These are phyloP conservation scores for Nomada fucata DNA, from an alignment of 2,888 invertebrate species.

Conservation along the genomic window DNA sequence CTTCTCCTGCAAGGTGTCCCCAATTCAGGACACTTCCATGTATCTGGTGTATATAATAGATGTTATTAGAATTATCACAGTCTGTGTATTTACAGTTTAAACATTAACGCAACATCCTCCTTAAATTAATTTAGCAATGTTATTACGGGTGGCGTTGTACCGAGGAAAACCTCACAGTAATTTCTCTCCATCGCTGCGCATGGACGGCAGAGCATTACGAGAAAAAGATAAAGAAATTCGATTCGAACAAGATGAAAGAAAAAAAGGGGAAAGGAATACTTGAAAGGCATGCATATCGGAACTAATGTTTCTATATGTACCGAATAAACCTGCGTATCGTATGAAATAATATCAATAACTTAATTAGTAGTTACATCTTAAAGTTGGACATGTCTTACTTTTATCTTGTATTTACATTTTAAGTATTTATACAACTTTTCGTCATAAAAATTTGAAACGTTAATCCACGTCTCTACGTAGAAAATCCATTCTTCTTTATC, in stretches of 20 bases:
- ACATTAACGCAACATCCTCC: conserved; percentile 66
- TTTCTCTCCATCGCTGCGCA: conserved; percentile 54
- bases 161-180: conserved; percentile 43
- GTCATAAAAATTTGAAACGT: conserved; percentile 58
- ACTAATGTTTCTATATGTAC: conserved; percentile 39
- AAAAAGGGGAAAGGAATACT: conserved; percentile 43
- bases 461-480: conserved; percentile 22
- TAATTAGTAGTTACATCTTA: conserved; percentile 54
- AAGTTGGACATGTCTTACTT: conserved; percentile 56
- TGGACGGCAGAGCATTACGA: conserved; percentile 65
- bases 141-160: conserved; percentile 18
- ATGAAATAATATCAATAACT: conserved; percentile 64
- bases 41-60: conserved; percentile 56
- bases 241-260: conserved; percentile 19
- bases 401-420: conserved; percentile 67
- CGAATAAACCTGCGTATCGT: conserved; percentile 53
- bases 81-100: conserved; percentile 84
- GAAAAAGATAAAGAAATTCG: conserved; percentile 30
- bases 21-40: conserved; percentile 20
- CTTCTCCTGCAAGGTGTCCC: conserved; percentile 18
- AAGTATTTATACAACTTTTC: conserved; percentile 69
- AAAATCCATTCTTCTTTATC: conserved; percentile 13
- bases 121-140: conserved; percentile 54
- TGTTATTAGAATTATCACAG: conserved; percentile 83
- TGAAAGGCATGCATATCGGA: conserved; percentile 57